Conservation (phyloP, 2,888 invertebrate species). For the Zelleria hepariella region DNA sequence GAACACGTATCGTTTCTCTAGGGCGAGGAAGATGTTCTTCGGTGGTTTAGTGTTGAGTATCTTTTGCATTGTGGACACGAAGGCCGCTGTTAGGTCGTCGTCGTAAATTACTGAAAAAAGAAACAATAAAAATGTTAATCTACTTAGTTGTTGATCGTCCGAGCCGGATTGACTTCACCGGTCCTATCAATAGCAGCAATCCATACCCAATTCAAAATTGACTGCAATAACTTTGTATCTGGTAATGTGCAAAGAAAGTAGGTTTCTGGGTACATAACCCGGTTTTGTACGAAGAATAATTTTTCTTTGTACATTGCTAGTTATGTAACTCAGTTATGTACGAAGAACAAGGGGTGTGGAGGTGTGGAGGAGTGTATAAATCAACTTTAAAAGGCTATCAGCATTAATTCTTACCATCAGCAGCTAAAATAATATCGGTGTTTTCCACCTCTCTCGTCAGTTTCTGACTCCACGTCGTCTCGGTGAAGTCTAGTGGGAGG, state of each 20-base stretch:
- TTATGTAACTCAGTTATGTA: no score
- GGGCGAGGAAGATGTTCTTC: conserved; percentile 79
- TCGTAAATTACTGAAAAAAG: conserved; percentile 84
- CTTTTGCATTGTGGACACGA: conserved; percentile 79
- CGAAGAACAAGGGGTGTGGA: no score
- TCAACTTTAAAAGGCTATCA: no score
- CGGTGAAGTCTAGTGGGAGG: conserved; percentile 79
- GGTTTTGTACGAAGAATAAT: no score
- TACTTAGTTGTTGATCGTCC: no score
- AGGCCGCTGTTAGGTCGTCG: conserved; percentile 84
- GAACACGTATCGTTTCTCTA: conserved; percentile 91
- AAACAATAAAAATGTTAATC: background rate
- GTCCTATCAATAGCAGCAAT: no score
- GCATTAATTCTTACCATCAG: conserved; percentile 87
- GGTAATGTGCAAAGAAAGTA: no score
- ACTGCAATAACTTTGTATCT: no score
- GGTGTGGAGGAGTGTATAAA: no score
- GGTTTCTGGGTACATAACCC: no score
- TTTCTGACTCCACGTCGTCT: conserved; percentile 66
- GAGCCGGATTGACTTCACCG: no score
- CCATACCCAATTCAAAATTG: conserved; percentile 9
- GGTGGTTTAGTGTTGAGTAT: conserved; percentile 72
- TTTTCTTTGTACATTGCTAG: no score
- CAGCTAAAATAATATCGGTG: conserved; percentile 81
- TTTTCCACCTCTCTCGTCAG: conserved; percentile 70